phyloP scores from a whole-genome alignment of 2,888 invertebrate genomes.

The Agrotis ipsilon region DNA sequence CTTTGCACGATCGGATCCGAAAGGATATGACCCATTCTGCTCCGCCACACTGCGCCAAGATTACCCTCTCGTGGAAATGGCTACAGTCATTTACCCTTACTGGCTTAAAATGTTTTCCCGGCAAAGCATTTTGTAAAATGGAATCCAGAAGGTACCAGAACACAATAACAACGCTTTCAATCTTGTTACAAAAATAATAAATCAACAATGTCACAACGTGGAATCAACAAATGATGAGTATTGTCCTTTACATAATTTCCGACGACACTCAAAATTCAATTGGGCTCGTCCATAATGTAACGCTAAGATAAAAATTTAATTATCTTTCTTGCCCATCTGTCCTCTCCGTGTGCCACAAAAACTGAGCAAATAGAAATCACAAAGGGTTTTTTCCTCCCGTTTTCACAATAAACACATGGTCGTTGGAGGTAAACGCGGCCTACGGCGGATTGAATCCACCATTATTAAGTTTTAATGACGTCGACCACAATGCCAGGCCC shows the following conservation, averaged over 20 bases:
- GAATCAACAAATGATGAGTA: slow-evolving; percentile 15
- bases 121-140: slow-evolving; percentile 19
- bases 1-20: slow-evolving; percentile 23
- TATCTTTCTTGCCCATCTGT: slow-evolving; percentile 55
- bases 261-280: slow-evolving; percentile 38
- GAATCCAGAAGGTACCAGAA: neutral
- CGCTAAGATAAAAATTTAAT: slow-evolving; percentile 67
- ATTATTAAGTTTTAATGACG: slow-evolving; percentile 89
- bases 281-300: slow-evolving; percentile 35
- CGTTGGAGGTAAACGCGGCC: slow-evolving; percentile 70
- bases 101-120: slow-evolving; percentile 6
- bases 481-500: slow-evolving; percentile 77
- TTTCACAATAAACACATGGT: slow-evolving; percentile 76
- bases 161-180: slow-evolving; percentile 4
- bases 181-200: slow-evolving; percentile 31
- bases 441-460: slow-evolving; percentile 80
- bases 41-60: slow-evolving; percentile 22
- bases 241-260: slow-evolving; percentile 26
- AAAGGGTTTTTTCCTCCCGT: slow-evolving; percentile 66
- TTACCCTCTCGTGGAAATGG: slow-evolving; percentile 13
- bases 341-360: slow-evolving; percentile 54
- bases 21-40: slow-evolving; percentile 36
- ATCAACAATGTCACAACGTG: slow-evolving; percentile 26
- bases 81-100: slow-evolving; percentile 6
- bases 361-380: slow-evolving; percentile 63